Base-by-base conservation (phyloP, 2,888 invertebrate species). In the Ophioninae sp. region DNA sequence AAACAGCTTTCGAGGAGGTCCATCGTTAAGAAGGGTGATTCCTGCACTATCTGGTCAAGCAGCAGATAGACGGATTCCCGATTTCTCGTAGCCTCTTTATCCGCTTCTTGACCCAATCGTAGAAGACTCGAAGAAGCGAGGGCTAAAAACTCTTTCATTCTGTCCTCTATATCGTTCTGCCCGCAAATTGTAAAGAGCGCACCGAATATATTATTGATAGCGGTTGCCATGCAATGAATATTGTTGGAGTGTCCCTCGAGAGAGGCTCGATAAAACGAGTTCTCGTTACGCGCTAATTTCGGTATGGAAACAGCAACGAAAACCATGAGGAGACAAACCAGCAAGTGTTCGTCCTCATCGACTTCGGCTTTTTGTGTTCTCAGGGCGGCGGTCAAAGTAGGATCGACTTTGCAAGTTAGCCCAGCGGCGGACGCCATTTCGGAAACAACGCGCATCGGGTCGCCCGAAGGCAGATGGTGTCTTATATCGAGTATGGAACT, bases 371-470 rank as follows among this genome's bases (percentile, higher is more conserved):
- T 99, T 91, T 99, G 98, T 83, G 96, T 96, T 87, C 97, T 96
- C 8, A 99, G 93, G 0, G 99, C 98, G 57, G 96, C 96, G 7
- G 99, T 98, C 73, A 99, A 94, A 0, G 98, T 97, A 0, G 99
- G 98, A 93, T 99, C 99, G 0, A 99, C 98, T 93, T 97, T 97
- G 92, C 99, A 98, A 0, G 96, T 94, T 82, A 99, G 94, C 0
- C 99, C 99, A 20, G 99, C 98, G 0, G 99, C 98, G 0, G 99
- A 97, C 2, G 99, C 98, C 98, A 99, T 98, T 93, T 99, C 99
- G 84, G 97, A 97, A 79, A 99, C 98, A 56, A 98, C 96, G 92
- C 98, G 95, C 94, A 96, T 95, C 2, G 97, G 97, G 93, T 98
- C 98, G 0, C 97, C 97, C 84, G 97, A 96, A 0, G 98, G 98